Percentiles rank a stretch among this genome's conserved stretches.
Conservation (phyloP, 2,113 vertebrate species). For the Trematomus loennbergii region DNA sequence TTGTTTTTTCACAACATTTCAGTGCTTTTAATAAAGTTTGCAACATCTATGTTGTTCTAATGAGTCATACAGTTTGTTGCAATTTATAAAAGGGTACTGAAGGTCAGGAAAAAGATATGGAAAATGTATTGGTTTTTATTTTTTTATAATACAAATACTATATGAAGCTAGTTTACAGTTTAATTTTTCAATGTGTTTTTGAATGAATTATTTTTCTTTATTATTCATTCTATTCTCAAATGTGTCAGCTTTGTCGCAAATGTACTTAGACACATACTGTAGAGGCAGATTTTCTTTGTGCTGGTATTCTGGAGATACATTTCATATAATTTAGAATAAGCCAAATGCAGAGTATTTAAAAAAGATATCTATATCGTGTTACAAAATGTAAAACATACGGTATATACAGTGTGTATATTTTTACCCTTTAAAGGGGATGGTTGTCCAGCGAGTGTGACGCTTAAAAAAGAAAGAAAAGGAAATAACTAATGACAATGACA, state of each 20-base stretch:
- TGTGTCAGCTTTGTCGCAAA: background rate
- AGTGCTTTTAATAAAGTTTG: constrained; percentile 10
- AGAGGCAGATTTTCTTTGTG: background rate
- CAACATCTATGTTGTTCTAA: constrained; percentile 39
- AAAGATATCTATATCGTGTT: background rate
- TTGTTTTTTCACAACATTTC: constrained; percentile 6
- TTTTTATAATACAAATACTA: background rate
- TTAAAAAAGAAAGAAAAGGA: constrained; percentile 29
- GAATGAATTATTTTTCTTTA: background rate
- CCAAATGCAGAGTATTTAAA: no score
- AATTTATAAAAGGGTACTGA: constrained; percentile 17
- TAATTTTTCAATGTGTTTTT: no score
- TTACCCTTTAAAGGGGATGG: background rate
- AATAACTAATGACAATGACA: constrained; percentile 51
- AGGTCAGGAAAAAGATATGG: constrained; percentile 5
- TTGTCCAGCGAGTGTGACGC: background rate
- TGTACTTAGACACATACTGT: background rate
- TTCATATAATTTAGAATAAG: no score
- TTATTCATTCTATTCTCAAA: background rate
- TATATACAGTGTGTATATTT: background rate
- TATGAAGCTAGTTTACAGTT: background rate
- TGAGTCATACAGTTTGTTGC: constrained; percentile 32
- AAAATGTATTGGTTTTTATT: background rate
- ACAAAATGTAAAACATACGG: background rate
- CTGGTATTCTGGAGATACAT: background rate